phyloP scores from a whole-genome alignment of 2,888 invertebrate species.

The Mythimna albipuncta region DNA sequence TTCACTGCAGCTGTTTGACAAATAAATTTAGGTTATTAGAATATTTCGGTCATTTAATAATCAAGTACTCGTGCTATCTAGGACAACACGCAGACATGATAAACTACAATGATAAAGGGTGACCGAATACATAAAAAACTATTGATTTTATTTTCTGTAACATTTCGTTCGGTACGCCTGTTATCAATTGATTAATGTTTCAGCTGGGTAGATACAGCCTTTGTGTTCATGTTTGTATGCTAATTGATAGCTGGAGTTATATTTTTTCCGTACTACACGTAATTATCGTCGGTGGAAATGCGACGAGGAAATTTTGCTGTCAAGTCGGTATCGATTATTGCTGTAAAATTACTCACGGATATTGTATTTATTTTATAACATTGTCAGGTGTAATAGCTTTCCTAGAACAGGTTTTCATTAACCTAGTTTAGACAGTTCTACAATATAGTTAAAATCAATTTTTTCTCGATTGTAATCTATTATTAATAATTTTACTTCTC shows the following conservation, averaged over 20 bases:
- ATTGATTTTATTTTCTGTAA: constrained; percentile 81
- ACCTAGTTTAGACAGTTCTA: no score
- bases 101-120: constrained; percentile 80
- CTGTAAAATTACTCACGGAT: neutral
- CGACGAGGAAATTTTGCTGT: constrained; percentile 6
- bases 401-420: neutral
- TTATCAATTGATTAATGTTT: constrained; percentile 65
- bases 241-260: constrained; percentile 51
- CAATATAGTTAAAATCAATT: no score
- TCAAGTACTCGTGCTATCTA: constrained; percentile 85
- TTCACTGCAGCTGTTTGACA: constrained; percentile 41
- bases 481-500: no score
- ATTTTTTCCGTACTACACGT: constrained; percentile 6
- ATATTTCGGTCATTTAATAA: constrained; percentile 73
- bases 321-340: constrained; percentile 13
- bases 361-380: neutral
- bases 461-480: no score
- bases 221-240: constrained; percentile 47
- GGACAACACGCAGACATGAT: constrained; percentile 79
- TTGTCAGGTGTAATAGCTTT: neutral
- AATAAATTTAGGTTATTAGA: constrained; percentile 59
- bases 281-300: constrained; percentile 19
- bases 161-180: constrained; percentile 54
- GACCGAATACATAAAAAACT: constrained; percentile 78
- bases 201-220: constrained; percentile 53